Conservation (phyloP, 2,797 vertebrate genomes). For the Rhinella marina region DNA sequence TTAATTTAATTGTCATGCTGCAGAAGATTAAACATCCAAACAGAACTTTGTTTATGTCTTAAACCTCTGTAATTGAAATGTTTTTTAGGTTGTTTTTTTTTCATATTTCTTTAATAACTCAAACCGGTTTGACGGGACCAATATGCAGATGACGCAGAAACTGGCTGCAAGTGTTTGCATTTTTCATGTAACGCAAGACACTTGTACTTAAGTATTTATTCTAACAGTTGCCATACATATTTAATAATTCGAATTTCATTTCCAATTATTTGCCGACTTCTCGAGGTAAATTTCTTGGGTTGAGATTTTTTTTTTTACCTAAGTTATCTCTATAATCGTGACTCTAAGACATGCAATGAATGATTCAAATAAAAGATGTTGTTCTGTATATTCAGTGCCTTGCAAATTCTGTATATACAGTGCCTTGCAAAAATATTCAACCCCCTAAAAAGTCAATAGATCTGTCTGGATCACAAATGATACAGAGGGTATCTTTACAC, state of each 20-base stretch:
- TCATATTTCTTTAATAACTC: conserved; percentile 32
- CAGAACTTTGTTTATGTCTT: conserved; percentile 50
- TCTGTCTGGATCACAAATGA: not conserved
- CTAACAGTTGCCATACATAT: conserved; percentile 25
- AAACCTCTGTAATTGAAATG: conserved; percentile 53
- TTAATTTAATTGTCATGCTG: conserved; percentile 58
- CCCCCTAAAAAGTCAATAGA: not conserved
- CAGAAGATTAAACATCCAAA: conserved; percentile 53
- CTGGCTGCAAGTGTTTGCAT: not conserved
- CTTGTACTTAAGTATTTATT: conserved; percentile 34
- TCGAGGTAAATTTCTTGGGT: not conserved
- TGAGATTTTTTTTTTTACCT: not conserved
- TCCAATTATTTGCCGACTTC: not conserved
- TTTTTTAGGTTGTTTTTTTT: conserved; percentile 10
- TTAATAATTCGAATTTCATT: conserved; percentile 14
- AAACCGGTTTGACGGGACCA: conserved; percentile 1
- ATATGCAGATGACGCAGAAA: conserved; percentile 26
- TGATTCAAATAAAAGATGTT: not conserved
- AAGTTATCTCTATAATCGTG: not conserved
- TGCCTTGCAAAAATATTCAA: not conserved
- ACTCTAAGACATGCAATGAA: not conserved
- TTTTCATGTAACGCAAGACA: conserved; percentile 6
- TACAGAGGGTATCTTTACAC: not conserved
- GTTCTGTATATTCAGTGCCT: not conserved
- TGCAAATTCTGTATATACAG: not conserved